Base-by-base conservation (phyloP, 1,140 invertebrate genomes). In the Drosophila asahinai region DNA sequence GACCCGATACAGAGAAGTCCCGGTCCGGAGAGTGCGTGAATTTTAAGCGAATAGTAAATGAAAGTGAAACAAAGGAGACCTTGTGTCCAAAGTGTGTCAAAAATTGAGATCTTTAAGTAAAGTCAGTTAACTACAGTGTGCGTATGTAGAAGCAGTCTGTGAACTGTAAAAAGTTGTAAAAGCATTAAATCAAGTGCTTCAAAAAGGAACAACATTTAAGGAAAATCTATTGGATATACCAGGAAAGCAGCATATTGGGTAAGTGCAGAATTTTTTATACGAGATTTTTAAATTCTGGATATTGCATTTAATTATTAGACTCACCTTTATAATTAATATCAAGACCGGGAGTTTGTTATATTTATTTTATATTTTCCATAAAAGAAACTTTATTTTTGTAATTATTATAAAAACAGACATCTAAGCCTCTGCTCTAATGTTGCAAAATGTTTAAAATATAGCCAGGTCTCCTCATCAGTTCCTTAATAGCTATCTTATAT, bases 1-100 rank as follows among this genome's bases (percentile, higher is more conserved):
- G 36, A 52, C 36, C 54, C 48, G 17, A 62, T 19, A 27, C 49
- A 51, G 60, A 38, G 8, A 48, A 25, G 83, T 82, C 55, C 27
- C 19, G 8, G 33, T 43, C n/a, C 40, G 5, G 9, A 43, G 17
- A 17, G n/a, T 40, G 33, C 19, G 36, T 14, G 3, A 45, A 33
- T 43, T 51, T 60, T 33, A 43, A 15, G n/a, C 12, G 27, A 66
- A 61, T 36, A 27, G 22, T 43, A n/a, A 15, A 12, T 4, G 4
- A 22, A 48, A 12, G 14, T 45, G 40, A 14, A 62, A 33, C 15
- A 17, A 17, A 36, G 9, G 6, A 51, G 14, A n/a, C 8, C 33
- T 36, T 36, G 33, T 36, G 33, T 11, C 3, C 9, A 11, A 11
- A 36, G 33, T 22, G 14, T 38, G 49, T 54, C 33, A 36, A 36